Conservation (phyloP, 2,113 vertebrate genomes). For the Dipodomys ordii region DNA sequence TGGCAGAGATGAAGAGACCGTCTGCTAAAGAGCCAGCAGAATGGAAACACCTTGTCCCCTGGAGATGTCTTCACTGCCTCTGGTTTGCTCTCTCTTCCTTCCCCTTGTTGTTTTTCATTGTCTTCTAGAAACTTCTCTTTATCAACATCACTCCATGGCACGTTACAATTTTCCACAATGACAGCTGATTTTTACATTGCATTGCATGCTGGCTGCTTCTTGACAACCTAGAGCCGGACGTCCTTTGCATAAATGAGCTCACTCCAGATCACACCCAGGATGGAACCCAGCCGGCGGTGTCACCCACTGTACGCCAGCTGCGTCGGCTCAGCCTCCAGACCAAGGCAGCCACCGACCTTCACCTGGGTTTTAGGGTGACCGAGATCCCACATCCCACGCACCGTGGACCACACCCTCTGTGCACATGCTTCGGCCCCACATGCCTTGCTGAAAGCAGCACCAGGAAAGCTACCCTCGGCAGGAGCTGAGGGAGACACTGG, state of each 20-base stretch:
- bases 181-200: neutral
- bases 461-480: neutral
- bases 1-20: neutral
- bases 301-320: fast-evolving
- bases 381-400: neutral
- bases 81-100: neutral
- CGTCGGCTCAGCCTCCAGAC: neutral
- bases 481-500: fast-evolving
- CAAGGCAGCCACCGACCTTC: fast-evolving
- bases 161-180: neutral
- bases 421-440: fast-evolving
- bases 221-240: neutral
- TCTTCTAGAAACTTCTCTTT: conserved; percentile 19
- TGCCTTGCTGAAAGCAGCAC: neutral
- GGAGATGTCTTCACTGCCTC: neutral
- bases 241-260: neutral
- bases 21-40: neutral
- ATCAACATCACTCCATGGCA: neutral
- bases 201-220: neutral
- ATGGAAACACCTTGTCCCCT: neutral
- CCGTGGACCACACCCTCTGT: fast-evolving
- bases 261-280: neutral
- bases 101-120: neutral
- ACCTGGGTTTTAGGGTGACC: neutral
- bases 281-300: fast-evolving